Base-by-base conservation (phyloP, 2,888 invertebrate species). In the Folsomia candida region DNA sequence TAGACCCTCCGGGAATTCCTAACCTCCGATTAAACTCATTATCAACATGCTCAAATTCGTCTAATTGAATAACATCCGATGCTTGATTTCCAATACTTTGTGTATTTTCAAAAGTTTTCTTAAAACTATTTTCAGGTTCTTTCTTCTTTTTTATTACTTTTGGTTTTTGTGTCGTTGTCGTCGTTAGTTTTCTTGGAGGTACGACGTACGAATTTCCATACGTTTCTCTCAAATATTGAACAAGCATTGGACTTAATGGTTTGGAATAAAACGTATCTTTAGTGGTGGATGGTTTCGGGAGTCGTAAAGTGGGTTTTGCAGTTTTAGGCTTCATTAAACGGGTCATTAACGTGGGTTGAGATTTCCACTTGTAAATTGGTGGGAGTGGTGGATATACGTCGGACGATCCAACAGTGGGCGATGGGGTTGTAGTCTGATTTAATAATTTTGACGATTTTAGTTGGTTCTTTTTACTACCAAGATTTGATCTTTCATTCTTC, bases 161-260 rank as follows among this genome's bases (percentile, higher is more conserved):
- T 11, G 18, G 47, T 47, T 47, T 47, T 11, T 9, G 47, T 18
- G 9, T 47, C 18, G 47, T 11, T 18, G 47, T 47, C 47, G 47
- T 9, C 9, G 47, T 11, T 11, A 9, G 9, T 18, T 47, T 47
- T 18, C 18, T 47, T 47, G 9, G 9, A 11, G 47, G 47, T 18
- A 18, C 9, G 47, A 47, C 47, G 18, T 11, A 47, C 9, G 47
- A 47, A 51, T 68, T 71, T 61, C 73, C 73, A 29, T 73, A 73
- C 11, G 59, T 66, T 29, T 73, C 73, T 11, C 60, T 29, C 1
- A 73, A 58, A 65, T 71, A 73, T 18, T 70, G 47, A 3, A 73
- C 71, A 6, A 73, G 64, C 62, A 71, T 70, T 2, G 68, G 68
- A 58, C 71, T 71, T 51, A 73, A 58, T 2, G 73, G 70, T 28